A percentile compares a stretch with the other conserved stretches of the same genome.
Evolutionary conservation across 2,888 invertebrate genomes (phyloP).

Genomic region (Drosophila histrio): DNA sequence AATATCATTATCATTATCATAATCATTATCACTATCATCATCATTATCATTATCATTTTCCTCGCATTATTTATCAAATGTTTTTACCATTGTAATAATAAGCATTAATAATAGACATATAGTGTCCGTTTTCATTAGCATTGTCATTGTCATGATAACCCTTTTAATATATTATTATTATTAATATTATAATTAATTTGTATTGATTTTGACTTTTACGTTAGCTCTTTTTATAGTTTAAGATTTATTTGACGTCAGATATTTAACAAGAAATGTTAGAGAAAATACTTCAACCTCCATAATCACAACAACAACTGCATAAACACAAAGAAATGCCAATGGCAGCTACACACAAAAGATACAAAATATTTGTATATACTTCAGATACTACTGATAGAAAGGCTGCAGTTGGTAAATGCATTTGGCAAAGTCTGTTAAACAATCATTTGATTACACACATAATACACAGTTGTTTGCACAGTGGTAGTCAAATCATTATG

Average conservation of each 20-base stretch:
- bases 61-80: too few relatives aligned
- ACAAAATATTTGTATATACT: background rate
- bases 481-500: constrained; percentile 39
- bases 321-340: background rate
- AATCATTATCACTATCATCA: background rate
- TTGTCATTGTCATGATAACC: background rate
- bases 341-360: background rate
- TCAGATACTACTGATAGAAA: background rate
- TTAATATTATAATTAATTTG: background rate
- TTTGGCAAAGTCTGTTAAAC: constrained; percentile 16
- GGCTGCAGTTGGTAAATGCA: constrained; percentile 11
- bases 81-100: too few relatives aligned
- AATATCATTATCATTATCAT: background rate
- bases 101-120: too few relatives aligned
- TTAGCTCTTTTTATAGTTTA: background rate
- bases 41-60: too few relatives aligned
- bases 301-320: background rate
- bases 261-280: background rate
- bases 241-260: background rate
- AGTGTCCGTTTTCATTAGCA: background rate
- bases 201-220: background rate
- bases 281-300: background rate
- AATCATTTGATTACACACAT: constrained; percentile 18
- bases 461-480: constrained; percentile 25
- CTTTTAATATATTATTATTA: background rate